Conservation (phyloP, 2,888 invertebrate species). For the Nemoura dubitans region DNA sequence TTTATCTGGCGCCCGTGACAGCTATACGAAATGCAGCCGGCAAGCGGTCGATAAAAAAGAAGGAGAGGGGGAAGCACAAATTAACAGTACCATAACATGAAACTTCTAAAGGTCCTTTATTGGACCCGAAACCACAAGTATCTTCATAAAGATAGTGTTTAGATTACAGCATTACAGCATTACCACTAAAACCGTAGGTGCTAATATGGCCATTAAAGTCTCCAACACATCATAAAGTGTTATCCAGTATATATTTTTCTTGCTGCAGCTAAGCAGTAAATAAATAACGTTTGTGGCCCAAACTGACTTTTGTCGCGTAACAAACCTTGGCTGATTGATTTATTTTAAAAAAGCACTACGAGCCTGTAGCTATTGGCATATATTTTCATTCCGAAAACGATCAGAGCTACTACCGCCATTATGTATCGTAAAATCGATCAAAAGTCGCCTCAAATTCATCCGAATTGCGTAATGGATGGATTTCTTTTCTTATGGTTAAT, state of each 20-base stretch:
- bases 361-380: not conserved
- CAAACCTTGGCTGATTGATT: not conserved
- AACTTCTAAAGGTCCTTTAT: constrained; percentile 29
- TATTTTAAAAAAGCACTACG: too few species aligned
- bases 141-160: constrained; percentile 42
- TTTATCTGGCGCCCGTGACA: not conserved
- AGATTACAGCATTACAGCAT: constrained; percentile 24
- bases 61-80: constrained; percentile 26
- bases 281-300: not conserved
- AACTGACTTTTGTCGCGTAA: not conserved
- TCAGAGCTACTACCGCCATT: not conserved
- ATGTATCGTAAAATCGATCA: not conserved
- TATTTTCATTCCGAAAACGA: not conserved
- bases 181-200: constrained; percentile 42
- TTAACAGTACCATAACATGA: constrained; percentile 38
- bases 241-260: constrained; percentile 19
- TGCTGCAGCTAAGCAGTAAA: constrained; percentile 25
- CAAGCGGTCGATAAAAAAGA: constrained; percentile 28
- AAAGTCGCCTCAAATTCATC: not conserved
- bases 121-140: constrained; percentile 35
- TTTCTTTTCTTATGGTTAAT: constrained; percentile 14
- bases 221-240: constrained; percentile 15
- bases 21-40: constrained; percentile 5
- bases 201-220: constrained; percentile 32
- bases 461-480: constrained; percentile 8